These are phyloP conservation scores for Ianthella basta DNA, from an alignment of 37 sponge, comb jelly and placozoan species.

Conservation along the genomic window DNA sequence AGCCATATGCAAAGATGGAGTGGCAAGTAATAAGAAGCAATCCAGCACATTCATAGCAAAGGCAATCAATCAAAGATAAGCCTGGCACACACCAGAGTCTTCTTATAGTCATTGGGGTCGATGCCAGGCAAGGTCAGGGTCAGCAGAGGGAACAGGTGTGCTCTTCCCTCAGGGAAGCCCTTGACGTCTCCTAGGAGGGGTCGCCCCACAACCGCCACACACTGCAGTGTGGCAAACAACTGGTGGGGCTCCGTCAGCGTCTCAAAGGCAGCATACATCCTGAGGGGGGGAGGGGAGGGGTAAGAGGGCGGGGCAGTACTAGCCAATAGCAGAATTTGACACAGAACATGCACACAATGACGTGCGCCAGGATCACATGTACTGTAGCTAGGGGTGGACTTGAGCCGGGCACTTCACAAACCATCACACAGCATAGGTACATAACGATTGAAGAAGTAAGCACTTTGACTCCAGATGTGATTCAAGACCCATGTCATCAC, in stretches of 20 bases:
- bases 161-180: slow-evolving; percentile 82
- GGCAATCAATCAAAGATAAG: no score
- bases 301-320: neutral
- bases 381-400: no score
- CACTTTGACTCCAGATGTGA: no score
- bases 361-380: neutral
- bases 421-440: no score
- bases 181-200: slow-evolving; percentile 51
- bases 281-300: neutral
- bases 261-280: slow-evolving; percentile 81
- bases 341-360: neutral
- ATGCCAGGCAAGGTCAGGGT: slow-evolving; percentile 81
- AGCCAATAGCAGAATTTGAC: neutral
- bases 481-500: no score
- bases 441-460: no score
- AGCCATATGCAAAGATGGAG: no score
- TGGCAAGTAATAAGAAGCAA: no score
- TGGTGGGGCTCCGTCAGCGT: slow-evolving; percentile 96
- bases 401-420: no score
- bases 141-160: slow-evolving; percentile 81
- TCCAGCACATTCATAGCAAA: no score
- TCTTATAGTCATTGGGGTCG: slow-evolving; percentile 90
- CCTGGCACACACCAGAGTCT: slow-evolving; percentile 62
- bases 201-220: slow-evolving; percentile 71
- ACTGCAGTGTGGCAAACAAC: slow-evolving; percentile 74